Evolutionary conservation across 1,140 invertebrate species (phyloP).

Genomic region (Achatina immaculata): DNA sequence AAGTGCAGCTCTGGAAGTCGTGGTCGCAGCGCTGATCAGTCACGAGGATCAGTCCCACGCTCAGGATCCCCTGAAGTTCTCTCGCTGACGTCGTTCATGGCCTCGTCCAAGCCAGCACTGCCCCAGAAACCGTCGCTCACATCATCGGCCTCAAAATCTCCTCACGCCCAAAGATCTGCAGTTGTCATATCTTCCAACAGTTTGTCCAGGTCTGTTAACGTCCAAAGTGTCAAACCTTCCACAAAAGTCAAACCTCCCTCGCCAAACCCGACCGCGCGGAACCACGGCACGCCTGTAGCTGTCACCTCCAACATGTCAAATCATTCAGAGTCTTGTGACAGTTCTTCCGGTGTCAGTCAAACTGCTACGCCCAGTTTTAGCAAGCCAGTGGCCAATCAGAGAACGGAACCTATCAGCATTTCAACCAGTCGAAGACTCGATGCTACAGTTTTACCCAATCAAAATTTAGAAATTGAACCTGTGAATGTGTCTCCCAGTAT

Average conservation of each 20-base stretch:
- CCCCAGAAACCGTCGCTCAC: neutral
- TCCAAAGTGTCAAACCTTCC: neutral
- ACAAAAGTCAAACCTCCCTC: neutral
- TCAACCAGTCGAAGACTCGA: neutral
- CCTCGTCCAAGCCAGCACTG: neutral
- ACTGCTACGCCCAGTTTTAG: neutral
- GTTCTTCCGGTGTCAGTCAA: neutral
- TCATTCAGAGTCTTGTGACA: neutral
- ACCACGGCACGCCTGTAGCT: neutral
- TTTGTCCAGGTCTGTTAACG: neutral
- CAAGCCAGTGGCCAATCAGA: neutral
- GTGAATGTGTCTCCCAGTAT: neutral
- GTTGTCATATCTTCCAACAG: neutral
- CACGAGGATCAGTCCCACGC: neutral
- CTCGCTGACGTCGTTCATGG: neutral
- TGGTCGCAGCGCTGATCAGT: neutral
- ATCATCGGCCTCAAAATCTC: conserved; percentile 8
- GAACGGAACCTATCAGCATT: neutral
- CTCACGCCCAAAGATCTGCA: neutral
- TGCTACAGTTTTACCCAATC: neutral
- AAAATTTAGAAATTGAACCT: neutral
- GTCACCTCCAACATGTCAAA: neutral
- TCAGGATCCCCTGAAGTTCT: neutral
- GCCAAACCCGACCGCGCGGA: neutral
- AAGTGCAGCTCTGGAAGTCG: neutral